Evolutionary conservation across 2,888 invertebrate genomes (phyloP).

Genomic region (Euphydryas editha): DNA sequence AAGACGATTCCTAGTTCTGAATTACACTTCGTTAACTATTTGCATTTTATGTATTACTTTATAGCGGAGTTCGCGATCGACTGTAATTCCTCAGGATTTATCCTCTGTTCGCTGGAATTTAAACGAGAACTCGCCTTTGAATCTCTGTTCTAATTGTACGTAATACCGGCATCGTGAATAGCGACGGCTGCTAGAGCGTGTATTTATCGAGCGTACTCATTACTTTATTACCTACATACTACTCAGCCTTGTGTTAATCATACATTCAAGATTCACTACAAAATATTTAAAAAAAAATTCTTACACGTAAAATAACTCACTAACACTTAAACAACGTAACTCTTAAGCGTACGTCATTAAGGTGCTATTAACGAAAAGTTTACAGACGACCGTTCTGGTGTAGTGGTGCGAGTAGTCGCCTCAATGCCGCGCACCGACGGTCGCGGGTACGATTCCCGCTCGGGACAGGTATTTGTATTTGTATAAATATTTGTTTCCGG

Average conservation of each 20-base stretch:
- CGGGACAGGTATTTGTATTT: too few relatives aligned
- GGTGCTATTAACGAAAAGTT: too few relatives aligned
- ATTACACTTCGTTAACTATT: slow-evolving; percentile 66
- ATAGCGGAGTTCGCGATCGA: slow-evolving; percentile 36
- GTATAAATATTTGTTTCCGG: too few relatives aligned
- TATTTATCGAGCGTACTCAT: neutral
- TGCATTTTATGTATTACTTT: slow-evolving; percentile 59
- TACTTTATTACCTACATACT: neutral
- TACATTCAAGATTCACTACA: neutral
- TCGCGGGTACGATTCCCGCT: too few relatives aligned
- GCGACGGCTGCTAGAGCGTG: neutral
- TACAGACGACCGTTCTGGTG: too few relatives aligned
- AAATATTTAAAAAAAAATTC: too few relatives aligned
- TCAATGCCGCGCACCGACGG: too few relatives aligned
- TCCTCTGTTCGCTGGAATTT: slow-evolving; percentile 14
- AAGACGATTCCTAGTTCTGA: slow-evolving; percentile 62
- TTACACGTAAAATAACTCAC: too few relatives aligned
- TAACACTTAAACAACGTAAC: too few relatives aligned
- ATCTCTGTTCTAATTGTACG: slow-evolving; percentile 3
- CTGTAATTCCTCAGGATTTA: slow-evolving; percentile 23
- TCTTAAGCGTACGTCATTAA: too few relatives aligned
- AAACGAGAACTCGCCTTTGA: slow-evolving; percentile 6
- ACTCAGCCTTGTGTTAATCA: neutral
- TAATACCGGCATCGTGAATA: neutral
- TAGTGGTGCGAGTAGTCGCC: too few relatives aligned